phyloP scores from a whole-genome alignment of 2,797 vertebrate species.

The Cossypha polioptera region DNA sequence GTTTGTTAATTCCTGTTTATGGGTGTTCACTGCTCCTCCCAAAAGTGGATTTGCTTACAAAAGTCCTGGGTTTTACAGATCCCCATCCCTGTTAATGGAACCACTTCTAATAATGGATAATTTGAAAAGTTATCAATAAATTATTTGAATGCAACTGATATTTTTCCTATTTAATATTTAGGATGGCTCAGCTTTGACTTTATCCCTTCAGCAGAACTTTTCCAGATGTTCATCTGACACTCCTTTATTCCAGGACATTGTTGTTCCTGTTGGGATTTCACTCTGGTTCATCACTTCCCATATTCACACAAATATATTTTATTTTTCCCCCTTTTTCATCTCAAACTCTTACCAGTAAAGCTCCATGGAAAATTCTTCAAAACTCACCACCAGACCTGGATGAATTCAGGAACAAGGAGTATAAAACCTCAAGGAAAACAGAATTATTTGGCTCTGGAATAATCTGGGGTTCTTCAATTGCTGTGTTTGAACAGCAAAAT shows the following conservation, averaged over 20 bases:
- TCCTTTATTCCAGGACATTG: not conserved
- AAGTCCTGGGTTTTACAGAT: not conserved
- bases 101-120: not conserved
- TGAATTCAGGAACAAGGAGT: not conserved
- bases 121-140: not conserved
- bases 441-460: not conserved
- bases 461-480: not conserved
- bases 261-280: not conserved
- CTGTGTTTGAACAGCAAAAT: not conserved
- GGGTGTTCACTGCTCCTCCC: not conserved
- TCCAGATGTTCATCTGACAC: not conserved
- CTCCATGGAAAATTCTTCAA: not conserved
- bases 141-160: not conserved
- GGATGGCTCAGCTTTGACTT: not conserved
- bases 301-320: not conserved
- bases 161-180: not conserved
- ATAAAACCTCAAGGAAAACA: not conserved
- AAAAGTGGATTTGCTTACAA: accelerated
- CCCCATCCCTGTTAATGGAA: not conserved
- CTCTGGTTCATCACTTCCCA: not conserved
- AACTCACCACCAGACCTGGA: not conserved
- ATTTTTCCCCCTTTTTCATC: not conserved
- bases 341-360: not conserved
- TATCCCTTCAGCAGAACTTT: not conserved
- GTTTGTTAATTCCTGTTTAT: accelerated